Conservation (phyloP, 2,797 vertebrate genomes). For the Tolypeutes matacus region DNA sequence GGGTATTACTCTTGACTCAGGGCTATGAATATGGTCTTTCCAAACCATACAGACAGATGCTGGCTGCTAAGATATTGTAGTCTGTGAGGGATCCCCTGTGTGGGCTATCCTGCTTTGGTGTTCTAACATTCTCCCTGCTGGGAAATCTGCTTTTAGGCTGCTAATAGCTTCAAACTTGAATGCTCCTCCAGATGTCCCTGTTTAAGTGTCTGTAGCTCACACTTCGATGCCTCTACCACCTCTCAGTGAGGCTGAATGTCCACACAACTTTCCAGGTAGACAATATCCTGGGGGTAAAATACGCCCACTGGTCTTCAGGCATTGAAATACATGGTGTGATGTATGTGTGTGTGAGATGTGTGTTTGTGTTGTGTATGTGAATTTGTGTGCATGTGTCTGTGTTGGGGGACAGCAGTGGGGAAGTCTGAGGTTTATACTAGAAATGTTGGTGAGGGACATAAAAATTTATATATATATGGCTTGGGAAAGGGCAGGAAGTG, state of each 20-base stretch:
- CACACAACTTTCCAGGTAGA: background rate
- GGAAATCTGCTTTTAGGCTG: background rate
- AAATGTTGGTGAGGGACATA: background rate
- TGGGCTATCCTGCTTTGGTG: background rate
- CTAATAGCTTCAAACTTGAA: no score
- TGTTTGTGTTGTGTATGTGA: no score
- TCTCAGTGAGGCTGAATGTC: background rate
- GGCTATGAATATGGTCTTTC: background rate
- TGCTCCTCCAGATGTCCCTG: background rate
- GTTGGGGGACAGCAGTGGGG: background rate
- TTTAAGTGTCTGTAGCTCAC: background rate
- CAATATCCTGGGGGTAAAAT: background rate
- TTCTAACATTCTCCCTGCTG: background rate
- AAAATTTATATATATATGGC: background rate
- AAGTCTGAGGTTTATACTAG: background rate
- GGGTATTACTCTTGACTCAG: background rate
- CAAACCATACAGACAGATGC: background rate
- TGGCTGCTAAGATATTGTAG: background rate
- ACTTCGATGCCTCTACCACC: background rate
- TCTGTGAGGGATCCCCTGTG: background rate
- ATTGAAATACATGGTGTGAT: no score
- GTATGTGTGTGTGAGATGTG: no score
- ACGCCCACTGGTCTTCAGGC: background rate
- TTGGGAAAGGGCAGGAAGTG: background rate
- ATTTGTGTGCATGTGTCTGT: background rate